Base-by-base conservation (phyloP, 2,888 invertebrate species). In the Onchidella celtica region DNA sequence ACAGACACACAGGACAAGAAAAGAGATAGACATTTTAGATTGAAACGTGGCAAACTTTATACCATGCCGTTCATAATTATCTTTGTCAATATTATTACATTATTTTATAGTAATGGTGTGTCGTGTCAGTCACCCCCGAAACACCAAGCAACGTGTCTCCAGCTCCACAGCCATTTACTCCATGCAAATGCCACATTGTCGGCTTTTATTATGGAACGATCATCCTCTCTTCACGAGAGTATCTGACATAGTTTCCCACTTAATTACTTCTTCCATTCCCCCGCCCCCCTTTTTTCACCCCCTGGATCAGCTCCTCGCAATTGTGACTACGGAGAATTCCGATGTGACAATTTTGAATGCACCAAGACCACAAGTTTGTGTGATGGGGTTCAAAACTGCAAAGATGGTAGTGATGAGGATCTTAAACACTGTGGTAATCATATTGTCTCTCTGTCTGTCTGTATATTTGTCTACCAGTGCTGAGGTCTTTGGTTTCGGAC, bases 321-420 rank as follows among this genome's bases (percentile, higher is more conserved):
- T 9, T 80, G 80, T 38, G 14, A 2, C 27, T 29, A 34, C 4
- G n/a, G 21, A 0, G 24, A 73, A n/a, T 80, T 80, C 55, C 32
- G 1, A n/a, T 80, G 80, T 55, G 74, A 80, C 38, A 80, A 74
- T 24, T 57, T 66, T 1, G 73, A 80, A 34, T 80, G 80, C 55
- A 47, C 65, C 3, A 24, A 21, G 24, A 36, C 29, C 4, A 34
- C 47, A 4, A 24, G 63, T 3, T 66, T 80, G 66, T 80, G 80
- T 38, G 74, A 80, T 32, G 80, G 80, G 0, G 57, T 66, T 3
- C 11, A 6, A 21, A 68, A 80, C 68, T 80, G 80, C 65, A 74
- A 66, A 38, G 80, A 80, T 29, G 66, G 59, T 0, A 80, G 80
- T 32, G 80, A 80, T 29, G 80, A 80, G 68, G 38, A 74, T 11